Percentiles rank a stretch among this genome's conserved stretches.
phyloP scores from a whole-genome alignment of 2,888 invertebrate genomes.

The Sabellastarte sp. region DNA sequence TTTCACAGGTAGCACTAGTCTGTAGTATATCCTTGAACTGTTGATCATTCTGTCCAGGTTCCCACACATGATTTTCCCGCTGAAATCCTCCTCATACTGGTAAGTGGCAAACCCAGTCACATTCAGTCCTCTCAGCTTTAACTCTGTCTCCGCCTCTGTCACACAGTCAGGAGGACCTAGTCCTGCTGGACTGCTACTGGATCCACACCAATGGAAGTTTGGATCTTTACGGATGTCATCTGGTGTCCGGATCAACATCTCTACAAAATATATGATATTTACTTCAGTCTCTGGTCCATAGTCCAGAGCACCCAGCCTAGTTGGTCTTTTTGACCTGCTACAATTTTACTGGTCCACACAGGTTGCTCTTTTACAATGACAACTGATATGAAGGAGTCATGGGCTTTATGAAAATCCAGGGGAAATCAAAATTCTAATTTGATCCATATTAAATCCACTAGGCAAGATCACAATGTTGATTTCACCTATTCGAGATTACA shows the following conservation, averaged over 20 bases:
- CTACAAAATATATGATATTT: too few species aligned
- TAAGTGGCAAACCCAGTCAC: constrained; percentile 33
- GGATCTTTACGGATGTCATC: background rate
- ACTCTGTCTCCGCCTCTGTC: constrained; percentile 8
- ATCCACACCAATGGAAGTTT: background rate
- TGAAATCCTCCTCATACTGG: constrained; percentile 38
- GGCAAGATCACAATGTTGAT: too few species aligned
- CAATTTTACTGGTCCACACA: too few species aligned
- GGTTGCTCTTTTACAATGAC: too few species aligned
- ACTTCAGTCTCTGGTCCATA: too few species aligned
- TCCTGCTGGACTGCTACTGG: background rate
- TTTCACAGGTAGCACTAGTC: background rate
- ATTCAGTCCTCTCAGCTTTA: constrained; percentile 27
- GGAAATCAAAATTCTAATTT: too few species aligned
- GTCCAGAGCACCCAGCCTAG: too few species aligned
- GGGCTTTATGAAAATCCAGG: too few species aligned
- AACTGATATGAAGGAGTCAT: too few species aligned
- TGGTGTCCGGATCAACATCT: constrained; percentile 23
- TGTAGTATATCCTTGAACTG: constrained; percentile 33
- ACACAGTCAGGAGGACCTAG: background rate
- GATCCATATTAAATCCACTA: too few species aligned
- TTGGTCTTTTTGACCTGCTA: too few species aligned
- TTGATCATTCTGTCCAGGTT: constrained; percentile 36
- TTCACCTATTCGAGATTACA: too few species aligned
- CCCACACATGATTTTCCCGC: constrained; percentile 33